Evolutionary conservation across 2,113 vertebrate species (phyloP), one percentile per base, ranked within the genome.

Genomic region (Boleophthalmus pectinirostris): DNA sequence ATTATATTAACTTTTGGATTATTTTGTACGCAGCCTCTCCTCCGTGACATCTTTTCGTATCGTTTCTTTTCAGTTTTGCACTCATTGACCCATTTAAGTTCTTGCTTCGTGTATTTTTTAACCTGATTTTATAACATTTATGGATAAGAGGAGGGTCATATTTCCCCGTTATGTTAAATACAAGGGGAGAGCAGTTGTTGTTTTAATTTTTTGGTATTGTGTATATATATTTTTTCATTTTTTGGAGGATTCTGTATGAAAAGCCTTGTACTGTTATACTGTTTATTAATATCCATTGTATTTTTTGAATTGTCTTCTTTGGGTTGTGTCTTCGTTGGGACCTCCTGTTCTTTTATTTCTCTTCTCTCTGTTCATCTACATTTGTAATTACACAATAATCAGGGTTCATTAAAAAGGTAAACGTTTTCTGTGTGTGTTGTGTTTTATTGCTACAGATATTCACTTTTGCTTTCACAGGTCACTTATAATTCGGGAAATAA

Each of bases 361-460:
- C 81, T 85, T 88, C 84, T 89, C 53, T 90, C 81, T 90, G 84
- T 92, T 89, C 84, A 86, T 85, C 84, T 92, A 90, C 86, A 88
- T 89, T 92, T 92, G 93, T 94, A 94, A 93, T 93, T 93, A 90
- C 92, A 92, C 85, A 93, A 91, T 94, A 93, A 93, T 94, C 93
- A 93, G 93, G 93, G 92, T 93, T 93, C 89, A 94, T 93, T 94
- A 93, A 94, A 91, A 88, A 91, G 75, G 74, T 86, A 57, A 89
- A 88, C 15, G 0, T 78, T 57, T 80, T 33, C 16, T 29, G 15
- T 61, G 23, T 83, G 72, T 63, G 82, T 57, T 35, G 84, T 74
- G 12, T 38, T 23, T 24, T 5, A 16, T 45, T 46, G 45, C 8
- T 18, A 38, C 47, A 49, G 16, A 5, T 16, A 51, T 20, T 51